A percentile compares a stretch with the other conserved stretches of the same genome.
Evolutionary conservation across 2,888 invertebrate species (phyloP).

Genomic region (Tetranychus piercei): DNA sequence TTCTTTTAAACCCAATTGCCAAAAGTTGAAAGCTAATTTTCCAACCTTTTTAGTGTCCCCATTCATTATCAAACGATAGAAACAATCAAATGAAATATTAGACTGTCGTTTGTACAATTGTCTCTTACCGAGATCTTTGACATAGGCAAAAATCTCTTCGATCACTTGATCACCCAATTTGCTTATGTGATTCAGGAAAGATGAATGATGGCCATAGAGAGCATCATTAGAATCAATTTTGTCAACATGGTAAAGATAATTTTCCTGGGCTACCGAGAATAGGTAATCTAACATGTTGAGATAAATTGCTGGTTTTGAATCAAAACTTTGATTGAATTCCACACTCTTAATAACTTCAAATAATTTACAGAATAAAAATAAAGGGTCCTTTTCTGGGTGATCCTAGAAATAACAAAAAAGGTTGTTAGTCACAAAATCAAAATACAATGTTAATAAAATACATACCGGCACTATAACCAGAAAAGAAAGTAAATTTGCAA

Average conservation of each 20-base stretch:
- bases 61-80: conserved; percentile 33
- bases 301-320: conserved; percentile 49
- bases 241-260: conserved; percentile 65
- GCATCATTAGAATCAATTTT: conserved; percentile 79
- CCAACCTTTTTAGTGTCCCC: conserved; percentile 30
- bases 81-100: conserved; percentile 47
- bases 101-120: conserved; percentile 35
- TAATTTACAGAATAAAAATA: conserved; percentile 58
- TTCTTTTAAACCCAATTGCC: conserved; percentile 19
- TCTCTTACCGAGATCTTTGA: not conserved
- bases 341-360: conserved; percentile 59
- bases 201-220: conserved; percentile 69
- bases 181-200: conserved; percentile 61
- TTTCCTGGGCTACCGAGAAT: conserved; percentile 57
- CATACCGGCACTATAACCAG: conserved; percentile 30
- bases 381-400: conserved; percentile 66
- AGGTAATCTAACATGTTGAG: conserved; percentile 57
- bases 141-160: conserved; percentile 50
- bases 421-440: conserved; percentile 46
- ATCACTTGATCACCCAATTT: conserved; percentile 55
- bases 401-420: conserved; percentile 42
- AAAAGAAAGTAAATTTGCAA: conserved; percentile 44
- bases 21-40: conserved; percentile 17
- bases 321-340: conserved; percentile 37
- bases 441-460: conserved; percentile 21